phyloP scores from a whole-genome alignment of 2,888 invertebrate species.

The Caenorhabditis sp. region DNA sequence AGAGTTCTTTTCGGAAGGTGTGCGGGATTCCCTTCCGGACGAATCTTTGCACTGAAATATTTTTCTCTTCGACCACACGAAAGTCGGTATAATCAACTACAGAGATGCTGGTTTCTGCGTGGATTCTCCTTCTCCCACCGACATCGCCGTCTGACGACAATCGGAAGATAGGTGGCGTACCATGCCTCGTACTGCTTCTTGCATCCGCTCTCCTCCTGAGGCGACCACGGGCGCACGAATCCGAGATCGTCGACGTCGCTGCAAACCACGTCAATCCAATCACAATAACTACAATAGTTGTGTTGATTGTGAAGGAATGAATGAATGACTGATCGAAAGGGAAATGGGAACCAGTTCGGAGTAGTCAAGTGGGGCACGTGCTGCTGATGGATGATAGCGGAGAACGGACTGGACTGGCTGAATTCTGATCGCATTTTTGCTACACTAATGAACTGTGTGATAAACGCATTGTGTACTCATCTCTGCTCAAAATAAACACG shows the following conservation, averaged over 20 bases:
- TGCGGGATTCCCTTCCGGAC: conserved; percentile 67
- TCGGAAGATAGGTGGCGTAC: conserved; percentile 59
- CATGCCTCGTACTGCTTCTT: conserved; percentile 59
- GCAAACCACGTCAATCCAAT: conserved; percentile 5
- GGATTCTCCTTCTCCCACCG: conserved; percentile 68
- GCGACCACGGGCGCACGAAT: conserved; percentile 63
- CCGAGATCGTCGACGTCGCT: conserved; percentile 69
- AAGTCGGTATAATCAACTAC: conserved; percentile 31
- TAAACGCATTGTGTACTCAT: no score
- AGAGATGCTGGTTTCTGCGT: conserved; percentile 43
- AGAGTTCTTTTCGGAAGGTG: conserved; percentile 61
- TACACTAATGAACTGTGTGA: no score
- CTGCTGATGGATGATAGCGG: no score
- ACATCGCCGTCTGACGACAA: conserved; percentile 57
- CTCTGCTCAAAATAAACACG: no score
- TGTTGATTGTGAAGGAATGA: no score
- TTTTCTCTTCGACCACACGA: no score
- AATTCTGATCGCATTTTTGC: no score
- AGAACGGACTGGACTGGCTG: no score
- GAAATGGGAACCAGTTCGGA: no score
- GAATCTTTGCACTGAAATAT: conserved; percentile 67
- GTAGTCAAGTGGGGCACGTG: no score
- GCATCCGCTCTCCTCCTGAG: conserved; percentile 30
- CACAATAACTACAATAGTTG: not conserved
- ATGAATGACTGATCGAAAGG: no score